These are phyloP conservation scores for Pterois miles DNA, from an alignment of 2,797 vertebrate species.

Conservation along the genomic window DNA sequence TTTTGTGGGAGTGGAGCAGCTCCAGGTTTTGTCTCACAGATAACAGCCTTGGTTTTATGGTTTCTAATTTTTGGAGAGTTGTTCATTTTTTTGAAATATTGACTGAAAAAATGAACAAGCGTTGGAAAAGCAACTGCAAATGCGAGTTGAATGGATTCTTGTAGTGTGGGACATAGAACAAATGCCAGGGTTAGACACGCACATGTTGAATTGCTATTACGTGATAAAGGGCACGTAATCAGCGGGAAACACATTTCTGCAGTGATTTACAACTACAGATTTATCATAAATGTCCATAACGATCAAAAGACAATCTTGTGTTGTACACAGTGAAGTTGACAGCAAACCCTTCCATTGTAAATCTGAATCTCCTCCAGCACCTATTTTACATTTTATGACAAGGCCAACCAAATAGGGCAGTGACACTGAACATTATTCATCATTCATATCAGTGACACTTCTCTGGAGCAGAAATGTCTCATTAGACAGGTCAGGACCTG, in stretches of 20 bases:
- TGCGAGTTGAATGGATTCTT: background rate
- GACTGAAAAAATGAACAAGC: background rate
- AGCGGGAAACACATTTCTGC: slow-evolving; percentile 28
- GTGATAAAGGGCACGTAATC: slow-evolving; percentile 33
- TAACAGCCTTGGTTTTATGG: slow-evolving; percentile 26
- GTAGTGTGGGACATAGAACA: background rate
- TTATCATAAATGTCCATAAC: slow-evolving; percentile 18
- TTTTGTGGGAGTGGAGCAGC: slow-evolving; percentile 14
- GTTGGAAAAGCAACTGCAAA: background rate
- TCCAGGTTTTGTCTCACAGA: slow-evolving; percentile 57
- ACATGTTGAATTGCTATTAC: slow-evolving; percentile 25
- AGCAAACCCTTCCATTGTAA: slow-evolving; percentile 16
- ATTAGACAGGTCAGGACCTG: slow-evolving; percentile 75
- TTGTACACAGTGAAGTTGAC: background rate
- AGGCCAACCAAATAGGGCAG: slow-evolving; percentile 46
- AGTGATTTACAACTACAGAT: background rate
- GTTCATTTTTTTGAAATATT: slow-evolving; percentile 1
- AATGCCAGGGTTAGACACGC: slow-evolving; percentile 25
- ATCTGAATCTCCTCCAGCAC: slow-evolving; percentile 29
- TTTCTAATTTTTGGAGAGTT: slow-evolving; percentile 15
- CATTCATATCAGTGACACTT: slow-evolving; percentile 60
- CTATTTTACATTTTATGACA: slow-evolving; percentile 53
- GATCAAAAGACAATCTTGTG: slow-evolving; percentile 16
- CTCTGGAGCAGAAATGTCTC: slow-evolving; percentile 59
- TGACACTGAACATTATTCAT: slow-evolving; percentile 59